A percentile compares a stretch with the other conserved stretches of the same genome.
phyloP scores from a whole-genome alignment of 1,140 invertebrate genomes.

The Drosophila willistoni region DNA sequence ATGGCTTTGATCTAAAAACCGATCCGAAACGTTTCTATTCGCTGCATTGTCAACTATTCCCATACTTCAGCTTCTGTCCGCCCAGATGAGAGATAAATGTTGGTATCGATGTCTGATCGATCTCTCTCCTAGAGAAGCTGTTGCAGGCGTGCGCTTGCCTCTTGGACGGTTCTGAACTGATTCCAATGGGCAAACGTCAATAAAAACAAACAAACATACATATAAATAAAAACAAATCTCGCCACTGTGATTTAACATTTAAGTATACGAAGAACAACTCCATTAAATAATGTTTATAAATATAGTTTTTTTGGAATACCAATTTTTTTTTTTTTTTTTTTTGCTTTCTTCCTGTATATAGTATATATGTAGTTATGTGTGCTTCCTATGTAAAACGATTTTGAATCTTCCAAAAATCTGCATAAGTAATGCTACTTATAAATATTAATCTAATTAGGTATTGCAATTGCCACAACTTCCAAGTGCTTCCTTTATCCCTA shows the following conservation, averaged over 20 bases:
- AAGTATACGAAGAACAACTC: constrained; percentile 37
- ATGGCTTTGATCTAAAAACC: constrained; percentile 91
- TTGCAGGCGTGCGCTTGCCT: constrained; percentile 63
- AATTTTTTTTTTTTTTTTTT: constrained; percentile 1
- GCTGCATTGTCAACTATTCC: constrained; percentile 93
- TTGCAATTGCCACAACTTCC: constrained; percentile 71
- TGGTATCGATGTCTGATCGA: neutral
- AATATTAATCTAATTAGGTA: constrained; percentile 35
- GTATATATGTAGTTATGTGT: constrained; percentile 40
- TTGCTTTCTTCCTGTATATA: constrained; percentile 8
- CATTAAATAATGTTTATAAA: constrained; percentile 2
- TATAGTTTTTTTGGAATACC: neutral
- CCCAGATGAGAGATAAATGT: constrained; percentile 67
- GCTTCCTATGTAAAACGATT: constrained; percentile 44
- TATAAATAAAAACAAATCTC: constrained; percentile 60
- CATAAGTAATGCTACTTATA: neutral
- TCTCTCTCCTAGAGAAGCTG: constrained; percentile 46
- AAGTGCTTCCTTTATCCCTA: constrained; percentile 43
- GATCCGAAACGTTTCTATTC: constrained; percentile 96
- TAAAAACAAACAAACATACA: neutral
- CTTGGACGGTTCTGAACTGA: constrained; percentile 57
- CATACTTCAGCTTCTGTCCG: constrained; percentile 90
- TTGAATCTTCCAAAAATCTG: constrained; percentile 40
- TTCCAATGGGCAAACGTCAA: constrained; percentile 58
- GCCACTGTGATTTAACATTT: constrained; percentile 75